Base-by-base conservation (phyloP, 2,797 vertebrate species). In the Clarias laeviceps region DNA sequence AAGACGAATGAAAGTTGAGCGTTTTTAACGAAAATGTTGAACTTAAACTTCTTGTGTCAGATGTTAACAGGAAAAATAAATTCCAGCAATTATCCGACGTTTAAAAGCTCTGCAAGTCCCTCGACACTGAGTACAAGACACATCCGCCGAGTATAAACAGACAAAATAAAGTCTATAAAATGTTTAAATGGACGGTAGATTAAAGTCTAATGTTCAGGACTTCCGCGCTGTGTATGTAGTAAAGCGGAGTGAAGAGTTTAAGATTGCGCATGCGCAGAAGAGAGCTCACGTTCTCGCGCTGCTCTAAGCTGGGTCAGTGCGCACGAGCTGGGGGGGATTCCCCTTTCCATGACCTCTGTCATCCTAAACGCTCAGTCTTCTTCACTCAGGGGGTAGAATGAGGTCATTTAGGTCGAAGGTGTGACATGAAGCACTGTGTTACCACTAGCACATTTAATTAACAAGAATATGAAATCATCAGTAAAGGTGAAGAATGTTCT, bases 311-410 rank as follows among this genome's bases (percentile, higher is more conserved):
- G 62, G 62, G 66, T 78, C 86, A 82, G 34, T 61, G 81, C 15
- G 32, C 32, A 17, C 12, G 29, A 40, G 20, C 72, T 81, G 59
- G 50, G 84, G 84, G 89, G 89, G 89, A 90, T 87, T 90, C 87
- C 89, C 87, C 84, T 88, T 85, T 87, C 79, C 64, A 34, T 90
- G 87, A 88, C 89, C 82, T 78, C 32, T 82, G 68, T 72, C 76
- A 27, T 29, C 66, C 70, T 83, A 61, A 83, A 66, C 79, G 68
- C 79, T 82, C n/a, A 40, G 27, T 22, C 34, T 40, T 37, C 29
- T 37, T 27, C 22, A 57, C 74, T 11, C 64, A 27, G 14, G 5
- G 3, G 7, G n/a, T 15, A 37, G 59, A 50, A 20, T 82, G 65
- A 57, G 40, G 84, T 76, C 81, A 70, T 84, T 57, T 77, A 56